Percentiles rank a stretch among this genome's conserved stretches.
These are phyloP conservation scores for Pachyseris speciosa DNA, from an alignment of 64 coral and sea anemone genomes.

Conservation along the genomic window DNA sequence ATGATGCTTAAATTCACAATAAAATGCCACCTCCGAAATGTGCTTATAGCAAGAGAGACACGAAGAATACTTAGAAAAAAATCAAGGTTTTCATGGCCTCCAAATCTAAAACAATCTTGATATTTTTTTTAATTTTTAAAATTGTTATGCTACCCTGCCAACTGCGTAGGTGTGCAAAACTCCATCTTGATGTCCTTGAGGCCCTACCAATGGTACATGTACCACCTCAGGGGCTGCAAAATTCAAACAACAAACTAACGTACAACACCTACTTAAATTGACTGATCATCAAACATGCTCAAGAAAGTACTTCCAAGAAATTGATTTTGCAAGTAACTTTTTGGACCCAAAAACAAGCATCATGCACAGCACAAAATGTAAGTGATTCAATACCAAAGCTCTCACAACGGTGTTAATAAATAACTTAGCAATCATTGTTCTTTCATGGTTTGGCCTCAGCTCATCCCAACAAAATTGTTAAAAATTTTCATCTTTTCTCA, in stretches of 20 bases:
- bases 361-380: background rate
- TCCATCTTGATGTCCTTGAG: constrained; percentile 42
- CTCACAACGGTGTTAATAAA: no score
- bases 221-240: constrained; percentile 31
- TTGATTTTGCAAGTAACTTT: background rate
- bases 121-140: constrained; percentile 12
- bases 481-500: no score
- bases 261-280: constrained; percentile 9
- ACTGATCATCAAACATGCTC: background rate
- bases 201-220: constrained; percentile 25
- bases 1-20: no score
- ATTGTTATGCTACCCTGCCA: constrained; percentile 53
- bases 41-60: background rate
- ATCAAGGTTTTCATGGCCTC: background rate
- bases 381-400: no score
- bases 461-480: background rate
- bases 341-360: background rate
- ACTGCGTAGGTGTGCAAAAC: constrained; percentile 28
- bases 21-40: background rate
- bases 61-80: background rate
- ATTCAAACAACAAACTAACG: constrained; percentile 57
- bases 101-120: background rate
- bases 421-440: no score
- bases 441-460: no score
- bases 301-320: no score